phyloP scores from a whole-genome alignment of 1,140 invertebrate genomes.

The Holotrichia oblita region DNA sequence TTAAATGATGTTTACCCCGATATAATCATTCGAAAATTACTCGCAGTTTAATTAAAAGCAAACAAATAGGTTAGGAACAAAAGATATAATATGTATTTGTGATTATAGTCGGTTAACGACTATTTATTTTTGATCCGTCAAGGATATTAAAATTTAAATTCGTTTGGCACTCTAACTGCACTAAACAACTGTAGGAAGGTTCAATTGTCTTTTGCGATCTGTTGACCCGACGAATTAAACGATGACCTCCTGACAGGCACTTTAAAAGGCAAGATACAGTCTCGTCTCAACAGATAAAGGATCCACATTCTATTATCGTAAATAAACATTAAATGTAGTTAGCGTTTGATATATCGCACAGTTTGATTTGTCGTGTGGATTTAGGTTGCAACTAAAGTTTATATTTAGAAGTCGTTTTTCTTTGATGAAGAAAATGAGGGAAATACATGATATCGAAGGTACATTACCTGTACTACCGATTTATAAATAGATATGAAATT shows the following conservation, averaged over 20 bases:
- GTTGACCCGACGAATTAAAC: not conserved
- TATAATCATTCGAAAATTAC: too few species aligned
- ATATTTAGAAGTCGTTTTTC: not conserved
- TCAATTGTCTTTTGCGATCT: constrained; percentile 16
- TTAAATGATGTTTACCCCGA: too few species aligned
- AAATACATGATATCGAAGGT: not conserved
- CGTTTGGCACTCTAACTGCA: not conserved
- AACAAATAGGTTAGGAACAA: too few species aligned
- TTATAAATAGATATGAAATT: not conserved
- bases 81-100: too few species aligned
- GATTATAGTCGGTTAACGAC: too few species aligned
- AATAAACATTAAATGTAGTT: not conserved
- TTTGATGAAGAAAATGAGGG: not conserved
- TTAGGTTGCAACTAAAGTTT: not conserved
- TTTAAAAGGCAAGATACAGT: not conserved
- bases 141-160: not conserved
- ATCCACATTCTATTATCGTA: not conserved
- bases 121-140: too few species aligned
- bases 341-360: not conserved
- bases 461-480: not conserved
- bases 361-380: not conserved
- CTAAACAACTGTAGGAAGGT: not conserved
- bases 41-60: too few species aligned
- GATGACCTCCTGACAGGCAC: not conserved
- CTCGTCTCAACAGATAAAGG: not conserved